phyloP scores from a whole-genome alignment of 2,888 invertebrate genomes.

The Drosophila hamatofila region DNA sequence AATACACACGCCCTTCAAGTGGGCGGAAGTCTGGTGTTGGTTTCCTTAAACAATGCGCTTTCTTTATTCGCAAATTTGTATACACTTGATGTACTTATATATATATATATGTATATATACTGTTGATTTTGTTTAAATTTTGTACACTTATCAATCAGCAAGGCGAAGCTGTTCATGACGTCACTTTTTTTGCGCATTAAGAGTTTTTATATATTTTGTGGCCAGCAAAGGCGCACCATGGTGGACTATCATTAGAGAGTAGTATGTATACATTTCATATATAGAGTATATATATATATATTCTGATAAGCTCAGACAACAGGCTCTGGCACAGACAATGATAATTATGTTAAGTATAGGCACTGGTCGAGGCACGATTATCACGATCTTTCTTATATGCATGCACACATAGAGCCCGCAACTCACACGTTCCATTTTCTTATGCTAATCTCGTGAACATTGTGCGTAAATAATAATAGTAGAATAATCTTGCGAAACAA shows the following conservation, averaged over 20 bases:
- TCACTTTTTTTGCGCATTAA: constrained; percentile 46
- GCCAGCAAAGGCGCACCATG: constrained; percentile 38
- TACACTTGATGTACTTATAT: background rate
- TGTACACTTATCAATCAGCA: constrained; percentile 40
- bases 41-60: constrained; percentile 50
- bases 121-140: constrained; percentile 11
- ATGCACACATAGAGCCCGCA: background rate
- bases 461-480: constrained; percentile 31
- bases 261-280: background rate
- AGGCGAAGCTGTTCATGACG: constrained; percentile 32
- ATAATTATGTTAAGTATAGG: constrained; percentile 5
- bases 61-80: constrained; percentile 29
- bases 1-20: constrained; percentile 37
- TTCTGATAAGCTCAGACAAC: constrained; percentile 22
- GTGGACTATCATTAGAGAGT: background rate
- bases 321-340: constrained; percentile 14
- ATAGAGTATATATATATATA: background rate
- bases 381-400: background rate
- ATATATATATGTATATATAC: background rate
- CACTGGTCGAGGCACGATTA: background rate
- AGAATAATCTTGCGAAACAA: constrained; percentile 23
- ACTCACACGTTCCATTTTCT: constrained; percentile 59
- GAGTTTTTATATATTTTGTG: background rate
- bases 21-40: constrained; percentile 48
- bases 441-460: constrained; percentile 52